A percentile compares a stretch with the other conserved stretches of the same genome.
Conservation (phyloP, 2,888 invertebrate species). For the Tethea ocularis region DNA sequence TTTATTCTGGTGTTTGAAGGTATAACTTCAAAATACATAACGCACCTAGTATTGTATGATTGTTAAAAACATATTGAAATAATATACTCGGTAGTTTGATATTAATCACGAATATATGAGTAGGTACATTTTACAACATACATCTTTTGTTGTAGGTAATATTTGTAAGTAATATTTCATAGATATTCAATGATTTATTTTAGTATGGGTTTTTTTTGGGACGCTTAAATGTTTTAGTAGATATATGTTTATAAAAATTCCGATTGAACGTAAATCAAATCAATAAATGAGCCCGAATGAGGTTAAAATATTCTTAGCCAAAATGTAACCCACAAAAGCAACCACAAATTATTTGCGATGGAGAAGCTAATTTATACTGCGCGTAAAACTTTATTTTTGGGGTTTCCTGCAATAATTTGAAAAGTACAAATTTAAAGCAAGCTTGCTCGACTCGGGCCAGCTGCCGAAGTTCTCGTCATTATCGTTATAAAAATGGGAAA, state of each 20-base stretch:
- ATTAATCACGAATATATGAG: neutral
- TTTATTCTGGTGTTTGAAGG: neutral
- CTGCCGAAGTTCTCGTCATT: slow-evolving; percentile 56
- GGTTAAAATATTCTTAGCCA: slow-evolving; percentile 48
- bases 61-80: neutral
- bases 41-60: neutral
- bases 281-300: slow-evolving; percentile 42
- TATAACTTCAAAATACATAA: neutral
- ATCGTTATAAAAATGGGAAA: slow-evolving; percentile 61
- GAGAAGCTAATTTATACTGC: slow-evolving; percentile 44
- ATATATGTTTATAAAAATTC: slow-evolving; percentile 33
- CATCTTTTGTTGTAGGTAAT: slow-evolving; percentile 45
- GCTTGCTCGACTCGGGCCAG: slow-evolving; percentile 40
- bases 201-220: slow-evolving; percentile 42
- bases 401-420: slow-evolving; percentile 59
- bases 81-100: neutral
- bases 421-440: slow-evolving; percentile 60
- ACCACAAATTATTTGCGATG: no score
- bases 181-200: slow-evolving; percentile 55
- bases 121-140: neutral
- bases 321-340: slow-evolving; percentile 48
- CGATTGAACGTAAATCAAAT: slow-evolving; percentile 37
- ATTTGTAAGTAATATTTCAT: slow-evolving; percentile 54
- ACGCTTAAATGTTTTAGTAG: slow-evolving; percentile 24
- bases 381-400: slow-evolving; percentile 53